A percentile compares a stretch with the other conserved stretches of the same genome.
These are phyloP conservation scores for Hippoglossus hippoglossus DNA, from an alignment of 2,797 vertebrate species.

Conservation along the genomic window DNA sequence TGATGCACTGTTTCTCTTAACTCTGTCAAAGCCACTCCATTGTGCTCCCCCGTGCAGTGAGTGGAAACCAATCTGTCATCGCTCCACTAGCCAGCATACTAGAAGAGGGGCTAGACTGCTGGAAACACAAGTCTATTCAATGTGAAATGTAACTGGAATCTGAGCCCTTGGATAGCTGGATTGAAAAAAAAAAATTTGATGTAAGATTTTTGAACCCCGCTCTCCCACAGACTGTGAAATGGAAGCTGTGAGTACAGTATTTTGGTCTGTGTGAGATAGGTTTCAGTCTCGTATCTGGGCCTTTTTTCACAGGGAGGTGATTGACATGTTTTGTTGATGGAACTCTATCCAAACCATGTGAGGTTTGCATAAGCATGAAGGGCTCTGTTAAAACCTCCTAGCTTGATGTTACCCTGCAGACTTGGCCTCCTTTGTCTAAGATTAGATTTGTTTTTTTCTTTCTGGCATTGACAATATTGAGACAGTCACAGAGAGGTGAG, in stretches of 20 bases:
- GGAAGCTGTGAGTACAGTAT: slow-evolving; percentile 69
- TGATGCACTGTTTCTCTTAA: slow-evolving; percentile 81
- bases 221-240: slow-evolving; percentile 76
- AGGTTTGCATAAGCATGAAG: slow-evolving; percentile 74
- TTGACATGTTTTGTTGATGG: slow-evolving; percentile 77
- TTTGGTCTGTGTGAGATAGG: slow-evolving; percentile 66
- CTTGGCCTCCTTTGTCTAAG: slow-evolving; percentile 58
- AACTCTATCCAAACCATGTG: slow-evolving; percentile 70
- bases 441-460: slow-evolving; percentile 33
- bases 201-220: slow-evolving; percentile 67
- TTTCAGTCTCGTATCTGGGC: slow-evolving; percentile 66
- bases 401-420: slow-evolving; percentile 37
- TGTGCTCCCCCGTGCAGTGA: slow-evolving; percentile 78
- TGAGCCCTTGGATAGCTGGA: slow-evolving; percentile 67
- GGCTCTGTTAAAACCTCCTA: slow-evolving; percentile 57
- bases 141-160: slow-evolving; percentile 78
- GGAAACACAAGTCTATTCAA: slow-evolving; percentile 81
- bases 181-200: slow-evolving; percentile 53
- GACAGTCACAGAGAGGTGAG: slow-evolving; percentile 37
- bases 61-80: slow-evolving; percentile 83
- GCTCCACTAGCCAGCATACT: slow-evolving; percentile 77
- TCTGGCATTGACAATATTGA: slow-evolving; percentile 55
- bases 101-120: slow-evolving; percentile 65
- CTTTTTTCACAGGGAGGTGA: slow-evolving; percentile 59
- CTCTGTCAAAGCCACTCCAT: slow-evolving; percentile 80